phyloP scores from a whole-genome alignment of 2,113 vertebrate genomes.

The Nicator chloris region DNA sequence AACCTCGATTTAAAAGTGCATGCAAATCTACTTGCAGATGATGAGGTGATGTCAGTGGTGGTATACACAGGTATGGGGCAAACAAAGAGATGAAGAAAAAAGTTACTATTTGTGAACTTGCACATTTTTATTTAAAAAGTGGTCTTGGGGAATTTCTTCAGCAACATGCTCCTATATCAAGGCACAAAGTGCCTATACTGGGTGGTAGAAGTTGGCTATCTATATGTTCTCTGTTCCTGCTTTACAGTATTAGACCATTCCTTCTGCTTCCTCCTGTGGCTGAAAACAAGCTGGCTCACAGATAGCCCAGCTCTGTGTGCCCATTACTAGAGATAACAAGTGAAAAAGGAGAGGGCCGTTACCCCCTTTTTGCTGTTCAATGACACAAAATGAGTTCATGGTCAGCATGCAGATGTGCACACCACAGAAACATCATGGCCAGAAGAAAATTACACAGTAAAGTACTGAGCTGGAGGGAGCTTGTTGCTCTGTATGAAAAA shows the following conservation, averaged over 20 bases:
- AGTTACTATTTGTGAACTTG: not conserved
- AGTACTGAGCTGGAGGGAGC: not conserved
- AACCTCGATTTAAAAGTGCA: not conserved
- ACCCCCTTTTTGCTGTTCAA: not conserved
- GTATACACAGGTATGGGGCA: not conserved
- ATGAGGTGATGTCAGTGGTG: not conserved
- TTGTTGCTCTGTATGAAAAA: not conserved
- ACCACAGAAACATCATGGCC: not conserved
- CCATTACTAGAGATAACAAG: not conserved
- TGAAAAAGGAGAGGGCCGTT: not conserved
- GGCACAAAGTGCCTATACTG: not conserved
- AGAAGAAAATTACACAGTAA: not conserved
- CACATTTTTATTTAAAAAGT: not conserved
- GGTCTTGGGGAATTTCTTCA: not conserved
- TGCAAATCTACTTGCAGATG: not conserved
- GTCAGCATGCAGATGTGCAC: not conserved
- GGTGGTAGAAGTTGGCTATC: not conserved
- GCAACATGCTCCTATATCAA: not conserved
- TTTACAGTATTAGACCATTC: not conserved
- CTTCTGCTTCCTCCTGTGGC: not conserved
- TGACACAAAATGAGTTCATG: not conserved
- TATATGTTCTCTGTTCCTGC: not conserved
- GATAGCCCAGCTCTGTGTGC: not conserved
- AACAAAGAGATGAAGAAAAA: not conserved
- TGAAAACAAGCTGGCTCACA: not conserved